Evolutionary conservation across 2,888 invertebrate genomes (phyloP), one percentile per base, ranked within the genome.

Genomic region (Campopleginae sp.): DNA sequence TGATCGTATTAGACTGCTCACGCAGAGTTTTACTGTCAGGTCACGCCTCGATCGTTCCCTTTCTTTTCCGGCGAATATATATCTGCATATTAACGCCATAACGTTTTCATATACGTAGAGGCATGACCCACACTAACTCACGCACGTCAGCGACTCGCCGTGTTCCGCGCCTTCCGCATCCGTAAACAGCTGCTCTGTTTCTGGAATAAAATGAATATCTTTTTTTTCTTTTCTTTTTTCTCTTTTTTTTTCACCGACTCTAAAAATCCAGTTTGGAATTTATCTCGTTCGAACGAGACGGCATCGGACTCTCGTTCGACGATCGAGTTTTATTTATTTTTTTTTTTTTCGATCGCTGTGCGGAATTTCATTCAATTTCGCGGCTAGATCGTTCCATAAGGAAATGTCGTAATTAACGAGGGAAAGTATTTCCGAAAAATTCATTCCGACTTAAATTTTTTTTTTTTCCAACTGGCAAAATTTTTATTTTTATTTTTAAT

Each of bases 31-130:
- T 76, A 70, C 66, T 68, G 82, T 44, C 66, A 76, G 80, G 82
- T 85, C 77, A 85, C 82, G 82, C 82, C 76, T 82, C 82, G 82
- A 44, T 82, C 76, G 79, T 80, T 85, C 66, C 82, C 82, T 82
- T 85, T 85, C 79, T 80, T 82, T 82, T 76, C 74, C 82, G 75
- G 85, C 75, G 58, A 44, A 48, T 76, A 48, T 76, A 48, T 65
- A 76, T 76, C 46, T 48, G 76, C 65, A 76, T 65, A 76, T 65
- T 65, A 76, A 54, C 71, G 54, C 72, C 54, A 44, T 46, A 72
- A 72, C 63, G 38, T 8, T 65, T 10, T 33, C 7, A 51, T 51
- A 42, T 51, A 54, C 42, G n/a, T 8, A 33, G 2, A 66, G 27
- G 58, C 58, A 58, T 14, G 58, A 44, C 27, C 27, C 51, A 23